These are phyloP conservation scores for Dendrolimus houi DNA, from an alignment of 2,888 invertebrate species.

Conservation along the genomic window DNA sequence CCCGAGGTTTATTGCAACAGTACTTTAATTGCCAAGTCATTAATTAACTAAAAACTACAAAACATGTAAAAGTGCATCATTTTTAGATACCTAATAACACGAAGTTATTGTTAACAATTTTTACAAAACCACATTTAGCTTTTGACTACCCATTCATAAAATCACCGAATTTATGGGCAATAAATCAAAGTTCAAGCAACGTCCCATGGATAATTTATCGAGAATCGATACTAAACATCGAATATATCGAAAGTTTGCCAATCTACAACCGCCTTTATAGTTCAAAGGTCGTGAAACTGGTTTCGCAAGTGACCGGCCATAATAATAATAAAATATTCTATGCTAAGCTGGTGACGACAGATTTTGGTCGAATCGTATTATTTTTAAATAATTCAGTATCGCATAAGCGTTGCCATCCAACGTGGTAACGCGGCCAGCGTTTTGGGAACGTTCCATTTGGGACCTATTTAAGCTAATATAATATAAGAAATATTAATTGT, in stretches of 20 bases:
- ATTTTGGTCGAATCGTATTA: slow-evolving; percentile 12
- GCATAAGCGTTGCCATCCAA: too few species aligned
- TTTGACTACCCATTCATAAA: not conserved
- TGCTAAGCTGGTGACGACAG: slow-evolving; percentile 30
- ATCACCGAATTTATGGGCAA: not conserved
- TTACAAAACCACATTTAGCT: not conserved
- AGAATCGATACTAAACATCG: not conserved
- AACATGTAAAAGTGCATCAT: too few species aligned
- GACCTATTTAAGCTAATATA: too few species aligned
- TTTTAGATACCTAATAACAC: too few species aligned
- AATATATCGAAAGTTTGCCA: not conserved
- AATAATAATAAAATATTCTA: slow-evolving; percentile 39
- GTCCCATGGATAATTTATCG: not conserved
- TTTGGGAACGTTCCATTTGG: too few species aligned
- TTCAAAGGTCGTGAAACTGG: slow-evolving; percentile 60
- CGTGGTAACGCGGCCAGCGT: too few species aligned
- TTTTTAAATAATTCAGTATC: not conserved
- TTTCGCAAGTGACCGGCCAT: slow-evolving; percentile 40
- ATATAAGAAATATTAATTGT: too few species aligned
- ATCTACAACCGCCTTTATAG: slow-evolving; percentile 37
- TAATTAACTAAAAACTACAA: too few species aligned
- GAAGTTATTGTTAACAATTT: too few species aligned
- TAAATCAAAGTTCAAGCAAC: not conserved
- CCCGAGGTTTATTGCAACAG: too few species aligned
- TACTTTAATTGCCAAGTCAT: too few species aligned